A percentile compares a stretch with the other conserved stretches of the same genome.
These are phyloP conservation scores for Enoplosus armatus DNA, from an alignment of 2,797 vertebrate species.

Conservation along the genomic window DNA sequence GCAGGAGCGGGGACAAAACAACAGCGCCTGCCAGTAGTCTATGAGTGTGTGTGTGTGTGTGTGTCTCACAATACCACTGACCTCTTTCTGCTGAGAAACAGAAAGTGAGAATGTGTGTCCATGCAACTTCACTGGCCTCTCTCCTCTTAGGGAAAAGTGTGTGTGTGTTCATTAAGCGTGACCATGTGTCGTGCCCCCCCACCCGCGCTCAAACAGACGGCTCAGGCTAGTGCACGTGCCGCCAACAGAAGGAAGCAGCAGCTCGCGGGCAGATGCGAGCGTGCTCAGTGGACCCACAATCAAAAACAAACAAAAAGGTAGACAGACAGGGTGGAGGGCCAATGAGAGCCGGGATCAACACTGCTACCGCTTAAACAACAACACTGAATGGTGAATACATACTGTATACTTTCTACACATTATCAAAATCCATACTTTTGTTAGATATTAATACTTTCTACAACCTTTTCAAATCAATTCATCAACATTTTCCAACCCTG, in stretches of 20 bases:
- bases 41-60: slow-evolving; percentile 32
- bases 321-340: slow-evolving; percentile 28
- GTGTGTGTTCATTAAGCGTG: slow-evolving; percentile 52
- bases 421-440: not conserved
- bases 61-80: slow-evolving; percentile 62
- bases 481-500: not conserved
- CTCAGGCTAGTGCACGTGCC: slow-evolving; percentile 64
- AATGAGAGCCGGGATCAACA: slow-evolving; percentile 30
- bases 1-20: slow-evolving; percentile 68
- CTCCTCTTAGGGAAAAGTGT: slow-evolving; percentile 40
- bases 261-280: slow-evolving; percentile 64
- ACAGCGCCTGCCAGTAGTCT: slow-evolving; percentile 63
- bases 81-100: slow-evolving; percentile 75
- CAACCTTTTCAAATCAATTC: not conserved
- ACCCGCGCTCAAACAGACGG: slow-evolving; percentile 43
- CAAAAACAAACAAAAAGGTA: slow-evolving; percentile 61
- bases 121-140: slow-evolving; percentile 47
- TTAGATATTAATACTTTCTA: not conserved
- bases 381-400: not conserved
- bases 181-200: slow-evolving; percentile 47
- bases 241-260: slow-evolving; percentile 67
- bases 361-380: not conserved
- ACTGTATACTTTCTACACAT: not conserved
- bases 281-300: slow-evolving; percentile 54
- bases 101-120: slow-evolving; percentile 69